Conservation (phyloP, 2,888 invertebrate species). For the Meandrusa payeni region DNA sequence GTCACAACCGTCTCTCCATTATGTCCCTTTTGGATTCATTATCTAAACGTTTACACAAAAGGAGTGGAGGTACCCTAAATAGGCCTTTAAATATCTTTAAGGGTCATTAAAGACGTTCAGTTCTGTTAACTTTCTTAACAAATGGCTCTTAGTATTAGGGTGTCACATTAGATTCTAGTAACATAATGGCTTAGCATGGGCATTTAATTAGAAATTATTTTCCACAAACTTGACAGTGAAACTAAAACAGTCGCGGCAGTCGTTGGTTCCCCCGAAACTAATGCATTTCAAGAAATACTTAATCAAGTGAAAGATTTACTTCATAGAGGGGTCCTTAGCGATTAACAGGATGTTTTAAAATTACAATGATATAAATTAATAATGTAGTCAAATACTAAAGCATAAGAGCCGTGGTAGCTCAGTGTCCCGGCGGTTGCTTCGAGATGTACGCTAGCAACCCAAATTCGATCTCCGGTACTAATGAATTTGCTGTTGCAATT, state of each 20-base stretch:
- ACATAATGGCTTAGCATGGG: constrained; percentile 13
- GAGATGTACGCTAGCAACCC: too few species aligned
- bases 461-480: too few species aligned
- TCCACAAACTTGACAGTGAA: constrained; percentile 21
- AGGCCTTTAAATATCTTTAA: constrained; percentile 23
- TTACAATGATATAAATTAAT: too few species aligned
- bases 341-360: constrained; percentile 14
- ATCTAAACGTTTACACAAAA: constrained; percentile 9
- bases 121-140: constrained; percentile 23
- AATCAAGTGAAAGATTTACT: constrained; percentile 58
- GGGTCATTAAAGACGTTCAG: constrained; percentile 20
- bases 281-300: constrained; percentile 50
- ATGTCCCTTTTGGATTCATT: constrained; percentile 1
- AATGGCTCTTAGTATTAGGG: constrained; percentile 16
- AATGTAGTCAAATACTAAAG: too few species aligned
- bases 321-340: constrained; percentile 34
- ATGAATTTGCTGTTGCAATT: too few species aligned
- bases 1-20: too few species aligned
- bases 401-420: too few species aligned
- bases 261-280: constrained; percentile 40
- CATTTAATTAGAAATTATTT: constrained; percentile 23
- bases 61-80: constrained; percentile 17
- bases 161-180: constrained; percentile 2
- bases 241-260: constrained; percentile 17
- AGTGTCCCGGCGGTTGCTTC: too few species aligned